Percentiles rank a stretch among this genome's conserved stretches.
Conservation (phyloP, 2,888 invertebrate genomes). For the Plemyria rubiginata region DNA sequence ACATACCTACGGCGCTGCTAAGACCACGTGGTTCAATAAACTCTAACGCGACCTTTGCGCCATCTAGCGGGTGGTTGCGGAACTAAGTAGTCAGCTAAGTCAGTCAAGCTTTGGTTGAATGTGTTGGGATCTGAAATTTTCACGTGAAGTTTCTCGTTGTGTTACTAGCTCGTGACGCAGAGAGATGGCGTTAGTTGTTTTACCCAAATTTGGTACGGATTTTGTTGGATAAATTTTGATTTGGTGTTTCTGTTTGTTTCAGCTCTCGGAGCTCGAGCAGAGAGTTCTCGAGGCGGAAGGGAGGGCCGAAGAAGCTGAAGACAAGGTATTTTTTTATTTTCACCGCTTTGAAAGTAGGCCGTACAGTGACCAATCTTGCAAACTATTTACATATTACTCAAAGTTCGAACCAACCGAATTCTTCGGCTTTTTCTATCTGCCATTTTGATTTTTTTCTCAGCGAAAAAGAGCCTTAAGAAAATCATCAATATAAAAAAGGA, state of each 20-base stretch:
- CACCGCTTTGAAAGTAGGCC: background rate
- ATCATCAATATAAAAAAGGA: background rate
- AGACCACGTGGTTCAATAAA: conserved; percentile 80
- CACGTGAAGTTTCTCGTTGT: conserved; percentile 26
- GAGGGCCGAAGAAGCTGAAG: conserved; percentile 96
- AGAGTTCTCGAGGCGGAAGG: conserved; percentile 96
- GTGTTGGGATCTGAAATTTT: conserved; percentile 10
- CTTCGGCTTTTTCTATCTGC: too few species aligned
- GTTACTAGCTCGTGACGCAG: conserved; percentile 23
- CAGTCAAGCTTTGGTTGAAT: conserved; percentile 41
- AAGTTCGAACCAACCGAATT: too few species aligned
- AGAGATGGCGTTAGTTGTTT: conserved; percentile 66
- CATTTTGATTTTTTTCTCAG: background rate
- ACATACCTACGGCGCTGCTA: conserved; percentile 18
- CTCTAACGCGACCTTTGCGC: conserved; percentile 56
- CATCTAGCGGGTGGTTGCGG: conserved; percentile 72
- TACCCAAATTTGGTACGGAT: background rate
- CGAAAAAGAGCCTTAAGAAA: background rate
- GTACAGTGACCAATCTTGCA: too few species aligned
- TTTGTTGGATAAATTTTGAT: conserved; percentile 1
- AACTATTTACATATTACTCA: too few species aligned
- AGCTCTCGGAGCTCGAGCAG: conserved; percentile 97
- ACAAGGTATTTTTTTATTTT: conserved; percentile 88
- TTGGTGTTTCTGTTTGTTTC: conserved; percentile 74
- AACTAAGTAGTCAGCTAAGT: conserved; percentile 43